Evolutionary conservation across 2,888 invertebrate species (phyloP).

Genomic region (Anoplius nigerrimus): DNA sequence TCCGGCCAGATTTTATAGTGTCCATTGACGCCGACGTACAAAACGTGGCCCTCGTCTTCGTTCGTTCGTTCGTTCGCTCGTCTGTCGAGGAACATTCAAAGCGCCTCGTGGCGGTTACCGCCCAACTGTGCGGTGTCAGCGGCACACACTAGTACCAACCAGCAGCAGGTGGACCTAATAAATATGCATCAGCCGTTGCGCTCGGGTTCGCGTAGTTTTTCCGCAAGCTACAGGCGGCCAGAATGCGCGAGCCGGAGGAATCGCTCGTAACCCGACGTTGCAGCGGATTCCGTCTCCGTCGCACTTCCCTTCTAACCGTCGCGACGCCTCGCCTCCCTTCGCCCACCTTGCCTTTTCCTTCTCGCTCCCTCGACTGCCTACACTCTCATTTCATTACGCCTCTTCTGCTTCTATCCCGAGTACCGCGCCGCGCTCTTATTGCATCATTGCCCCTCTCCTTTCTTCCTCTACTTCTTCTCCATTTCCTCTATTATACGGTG

Average conservation of each 20-base stretch:
- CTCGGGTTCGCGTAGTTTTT: constrained; percentile 32
- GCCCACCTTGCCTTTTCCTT: background rate
- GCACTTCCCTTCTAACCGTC: no score
- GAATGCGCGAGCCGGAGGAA: no score
- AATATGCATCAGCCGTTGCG: constrained; percentile 40
- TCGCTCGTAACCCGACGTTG: no score
- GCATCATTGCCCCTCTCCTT: background rate
- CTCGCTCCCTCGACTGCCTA: background rate
- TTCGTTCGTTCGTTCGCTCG: no score
- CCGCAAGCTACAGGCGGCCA: constrained; percentile 23
- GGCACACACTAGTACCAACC: constrained; percentile 1
- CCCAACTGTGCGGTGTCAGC: constrained; percentile 4
- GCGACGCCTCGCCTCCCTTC: background rate
- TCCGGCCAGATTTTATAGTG: no score
- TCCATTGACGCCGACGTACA: no score
- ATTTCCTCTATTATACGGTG: background rate
- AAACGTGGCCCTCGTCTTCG: no score
- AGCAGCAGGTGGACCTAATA: constrained; percentile 41
- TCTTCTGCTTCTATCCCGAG: background rate
- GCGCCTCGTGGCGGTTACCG: background rate
- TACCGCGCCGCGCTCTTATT: no score
- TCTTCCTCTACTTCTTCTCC: background rate
- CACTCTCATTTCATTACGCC: background rate
- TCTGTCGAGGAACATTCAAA: no score
- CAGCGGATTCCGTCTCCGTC: no score